Percentiles rank a stretch among this genome's conserved stretches.
Conservation (phyloP, 2,797 vertebrate species). For the Thaleichthys pacificus region DNA sequence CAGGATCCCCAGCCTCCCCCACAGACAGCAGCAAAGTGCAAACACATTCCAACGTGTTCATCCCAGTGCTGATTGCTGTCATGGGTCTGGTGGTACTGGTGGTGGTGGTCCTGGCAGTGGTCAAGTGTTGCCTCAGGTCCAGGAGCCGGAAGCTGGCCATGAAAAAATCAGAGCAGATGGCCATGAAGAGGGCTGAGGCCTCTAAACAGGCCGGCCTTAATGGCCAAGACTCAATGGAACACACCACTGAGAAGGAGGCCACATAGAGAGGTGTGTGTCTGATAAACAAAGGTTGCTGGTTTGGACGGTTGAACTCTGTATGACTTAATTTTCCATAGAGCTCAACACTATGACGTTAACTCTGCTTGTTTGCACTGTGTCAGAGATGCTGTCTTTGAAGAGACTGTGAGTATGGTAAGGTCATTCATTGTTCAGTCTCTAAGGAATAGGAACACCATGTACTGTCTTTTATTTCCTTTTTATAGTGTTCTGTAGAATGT, state of each 20-base stretch:
- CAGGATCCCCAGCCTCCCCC: not conserved
- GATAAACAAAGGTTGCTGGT: not conserved
- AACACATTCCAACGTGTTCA: slow-evolving; percentile 53
- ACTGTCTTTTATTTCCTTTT: not conserved
- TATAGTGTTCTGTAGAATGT: not conserved
- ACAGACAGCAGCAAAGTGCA: not conserved
- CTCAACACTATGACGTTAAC: not conserved
- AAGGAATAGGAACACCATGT: not conserved
- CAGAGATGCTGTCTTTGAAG: not conserved
- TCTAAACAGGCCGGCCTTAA: slow-evolving; percentile 39
- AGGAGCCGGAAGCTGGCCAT: slow-evolving; percentile 44
- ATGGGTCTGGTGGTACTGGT: slow-evolving; percentile 75
- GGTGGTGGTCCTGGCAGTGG: slow-evolving; percentile 68
- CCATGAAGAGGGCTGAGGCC: slow-evolving; percentile 36
- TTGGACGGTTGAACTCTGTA: not conserved
- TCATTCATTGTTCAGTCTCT: not conserved
- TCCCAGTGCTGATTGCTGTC: slow-evolving; percentile 74
- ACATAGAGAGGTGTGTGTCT: slow-evolving; percentile 11
- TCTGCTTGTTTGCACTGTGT: not conserved
- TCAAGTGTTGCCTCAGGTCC: slow-evolving; percentile 76
- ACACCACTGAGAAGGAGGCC: slow-evolving; percentile 50
- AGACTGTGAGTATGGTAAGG: not conserved
- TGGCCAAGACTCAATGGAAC: slow-evolving; percentile 46
- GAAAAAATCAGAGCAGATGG: slow-evolving; percentile 49
- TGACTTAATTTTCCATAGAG: not conserved